Evolutionary conservation across 2,113 vertebrate genomes (phyloP), one percentile per base, ranked within the genome.

Genomic region (Nothoprocta pentlandii): DNA sequence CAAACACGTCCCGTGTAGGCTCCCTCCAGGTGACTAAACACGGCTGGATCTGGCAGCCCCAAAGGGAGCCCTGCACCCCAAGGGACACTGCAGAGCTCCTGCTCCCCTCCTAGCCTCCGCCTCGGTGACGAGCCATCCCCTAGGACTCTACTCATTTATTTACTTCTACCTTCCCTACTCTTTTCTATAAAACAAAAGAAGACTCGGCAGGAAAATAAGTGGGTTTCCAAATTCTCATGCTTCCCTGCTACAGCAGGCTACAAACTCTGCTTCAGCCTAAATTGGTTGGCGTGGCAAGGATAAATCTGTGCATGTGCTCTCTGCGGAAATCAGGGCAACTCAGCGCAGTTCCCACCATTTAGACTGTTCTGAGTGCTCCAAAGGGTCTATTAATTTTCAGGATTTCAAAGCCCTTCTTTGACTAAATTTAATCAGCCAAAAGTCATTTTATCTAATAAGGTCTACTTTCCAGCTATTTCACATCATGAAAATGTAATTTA

Each of bases 161-260:
- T 2, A 8, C 10, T 41, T 30, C 41, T 15, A 0, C 3, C 10
- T 39, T 70, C 41, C 25, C 7, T 3, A 0, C 2, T 49, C 9
- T 62, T 64, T 42, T 26, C 26, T 63, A 28, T 11, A 42, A 87
- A 44, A 3, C 17, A 58, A 59, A 22, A 8, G 19, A 70, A 79
- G 4, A 28, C 15, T 6, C 1, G 0, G 9, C 0, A 14, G 12
- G 25, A 69, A 25, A 6, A 28, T 4, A 8, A 68, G 61, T 8
- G 41, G 23, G 20, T 67, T 62, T 54, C 0, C 23, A 47, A 59
- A 42, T 19, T 80, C 47, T 2, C 12, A 17, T 69, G 83, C 13
- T 53, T 49, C 4, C 7, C 3, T 42, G 51, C 23, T 12, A 4
- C 4, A 3, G 5, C 10, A 32, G 10, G 16, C 22, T 78, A 28